Evolutionary conservation across 2,888 invertebrate species (phyloP), one percentile per base, ranked within the genome.

Genomic region (Noctua comes): DNA sequence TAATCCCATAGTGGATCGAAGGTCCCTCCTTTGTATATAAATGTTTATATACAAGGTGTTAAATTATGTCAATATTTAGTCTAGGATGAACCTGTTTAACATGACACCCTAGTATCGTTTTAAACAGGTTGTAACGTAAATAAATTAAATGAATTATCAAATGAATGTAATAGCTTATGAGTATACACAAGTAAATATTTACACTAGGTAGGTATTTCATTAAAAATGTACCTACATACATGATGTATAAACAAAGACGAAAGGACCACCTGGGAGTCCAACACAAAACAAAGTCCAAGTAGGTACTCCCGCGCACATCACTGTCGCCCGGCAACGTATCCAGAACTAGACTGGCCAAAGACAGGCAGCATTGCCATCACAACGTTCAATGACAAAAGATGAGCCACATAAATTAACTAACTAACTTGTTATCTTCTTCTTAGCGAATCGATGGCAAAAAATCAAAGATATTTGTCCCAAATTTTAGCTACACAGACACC

Each of bases 1-100:
- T 79, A 83, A 84, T 83, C 64, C 54, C 13, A 6, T 16, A 43
- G 62, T 62, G 16, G 36, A 59, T 68, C 48, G 78, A 86, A 84
- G 84, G 84, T 79, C 76, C 24, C 21, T 46, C 16, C 21, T 8
- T 66, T 66, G n/a, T 69, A 27, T 69, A 27, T 68, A 62, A 51
- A 59, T 66, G 24, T 64, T 65, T 48, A 43, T 64, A 36, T 59
- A 68, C 46, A 70, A n/a, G 84, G 7, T 84, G 77, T 64, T 24
- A 3, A 1, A 59, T 70, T 48, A 6, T 43, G n/a, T 21, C 16
- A 46, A 51, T 79, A 43, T 74, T 74, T 54, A 54, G 75, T 74
- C 54, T 54, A 18, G n/a, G 31, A 3, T 43, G 40, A 31, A 31
- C 31, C 31, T 31, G 31, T 31, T 31, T 31, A 31, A 3, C 2